These are phyloP conservation scores for Metopolophium dirhodum DNA, from an alignment of 1,140 invertebrate genomes.

Conservation along the genomic window DNA sequence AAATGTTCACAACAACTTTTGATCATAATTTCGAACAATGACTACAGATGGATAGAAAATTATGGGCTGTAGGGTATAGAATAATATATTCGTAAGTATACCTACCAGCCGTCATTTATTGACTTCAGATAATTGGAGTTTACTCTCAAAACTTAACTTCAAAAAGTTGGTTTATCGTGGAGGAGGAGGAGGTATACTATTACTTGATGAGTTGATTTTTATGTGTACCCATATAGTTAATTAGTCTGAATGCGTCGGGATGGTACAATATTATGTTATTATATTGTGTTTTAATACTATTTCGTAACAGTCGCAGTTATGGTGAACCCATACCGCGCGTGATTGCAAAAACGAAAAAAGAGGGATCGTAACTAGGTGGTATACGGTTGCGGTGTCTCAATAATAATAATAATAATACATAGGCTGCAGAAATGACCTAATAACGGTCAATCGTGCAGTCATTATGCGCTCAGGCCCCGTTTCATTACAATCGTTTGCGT, in stretches of 20 bases:
- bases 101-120: background rate
- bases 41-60: background rate
- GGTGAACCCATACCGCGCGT: too few relatives aligned
- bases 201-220: background rate
- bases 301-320: background rate
- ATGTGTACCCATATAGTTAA: background rate
- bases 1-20: background rate
- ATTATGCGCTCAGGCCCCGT: background rate
- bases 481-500: conserved; percentile 16
- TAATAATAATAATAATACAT: background rate
- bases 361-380: background rate
- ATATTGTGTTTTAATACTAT: background rate
- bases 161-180: background rate
- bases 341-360: background rate
- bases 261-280: background rate
- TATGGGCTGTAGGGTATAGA: background rate
- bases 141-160: background rate
- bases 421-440: conserved; percentile 29
- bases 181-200: background rate
- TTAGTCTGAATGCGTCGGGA: background rate
- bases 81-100: background rate
- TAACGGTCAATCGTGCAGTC: conserved; percentile 15
- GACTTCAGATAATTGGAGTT: background rate
- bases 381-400: background rate
- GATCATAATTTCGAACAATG: background rate